Evolutionary conservation across 2,888 invertebrate genomes (phyloP).

Genomic region (Tuberolachnus salignus): DNA sequence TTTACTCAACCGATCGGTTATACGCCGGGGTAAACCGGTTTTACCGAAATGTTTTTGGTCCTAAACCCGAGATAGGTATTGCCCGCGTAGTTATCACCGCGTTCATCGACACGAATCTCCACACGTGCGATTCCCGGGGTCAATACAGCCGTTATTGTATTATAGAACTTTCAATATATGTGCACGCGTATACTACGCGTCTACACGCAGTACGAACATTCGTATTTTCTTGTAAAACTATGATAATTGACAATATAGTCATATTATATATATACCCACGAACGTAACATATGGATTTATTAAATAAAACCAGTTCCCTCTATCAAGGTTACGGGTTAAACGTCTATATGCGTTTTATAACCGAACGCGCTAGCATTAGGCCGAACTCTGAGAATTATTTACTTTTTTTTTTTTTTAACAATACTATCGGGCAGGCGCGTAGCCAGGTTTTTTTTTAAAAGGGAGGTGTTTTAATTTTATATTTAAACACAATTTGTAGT

Average conservation of each 20-base stretch:
- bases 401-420: too few species aligned
- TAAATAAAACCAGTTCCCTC: constrained; percentile 13
- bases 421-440: too few species aligned
- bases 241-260: constrained; percentile 11
- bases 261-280: background rate
- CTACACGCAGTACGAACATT: background rate
- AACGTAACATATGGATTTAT: constrained; percentile 8
- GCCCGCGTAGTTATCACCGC: background rate
- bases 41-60: background rate
- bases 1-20: constrained; percentile 3
- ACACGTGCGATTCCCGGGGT: background rate
- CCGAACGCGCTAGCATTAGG: background rate
- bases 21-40: background rate
- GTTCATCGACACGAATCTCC: constrained; percentile 5
- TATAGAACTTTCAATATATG: background rate
- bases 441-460: too few species aligned
- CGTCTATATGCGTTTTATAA: background rate
- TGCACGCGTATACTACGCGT: background rate
- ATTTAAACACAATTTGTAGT: too few species aligned
- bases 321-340: background rate
- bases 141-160: constrained; percentile 16
- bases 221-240: background rate
- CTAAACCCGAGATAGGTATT: background rate
- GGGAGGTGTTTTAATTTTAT: too few species aligned
- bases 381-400: background rate